Evolutionary conservation across 2,797 vertebrate genomes (phyloP).

Genomic region (Neoniphon sammara): DNA sequence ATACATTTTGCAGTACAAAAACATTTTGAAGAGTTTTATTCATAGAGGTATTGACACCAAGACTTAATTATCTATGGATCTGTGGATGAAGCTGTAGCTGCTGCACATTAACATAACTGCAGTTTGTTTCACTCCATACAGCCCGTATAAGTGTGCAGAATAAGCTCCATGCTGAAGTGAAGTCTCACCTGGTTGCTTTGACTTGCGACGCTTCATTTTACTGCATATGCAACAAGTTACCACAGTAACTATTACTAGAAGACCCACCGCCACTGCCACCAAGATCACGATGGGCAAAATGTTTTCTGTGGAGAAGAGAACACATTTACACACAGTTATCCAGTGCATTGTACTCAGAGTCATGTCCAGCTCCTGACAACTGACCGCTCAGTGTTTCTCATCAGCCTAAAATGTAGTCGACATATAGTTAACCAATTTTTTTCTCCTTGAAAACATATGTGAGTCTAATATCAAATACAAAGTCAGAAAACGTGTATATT

Average conservation of each 20-base stretch:
- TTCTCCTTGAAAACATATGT: too few species aligned
- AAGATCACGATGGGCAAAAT: neutral
- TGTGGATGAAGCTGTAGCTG: too few species aligned
- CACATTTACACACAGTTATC: neutral
- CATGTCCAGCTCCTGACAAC: too few species aligned
- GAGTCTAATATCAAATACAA: too few species aligned
- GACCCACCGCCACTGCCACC: neutral
- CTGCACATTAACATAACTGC: too few species aligned
- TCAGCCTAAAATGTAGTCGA: too few species aligned
- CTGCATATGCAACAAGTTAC: conserved; percentile 21
- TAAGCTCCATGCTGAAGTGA: neutral
- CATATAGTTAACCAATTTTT: too few species aligned
- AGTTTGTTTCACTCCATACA: too few species aligned
- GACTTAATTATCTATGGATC: too few species aligned
- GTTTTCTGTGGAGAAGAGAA: conserved; percentile 43
- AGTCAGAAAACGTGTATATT: too few species aligned
- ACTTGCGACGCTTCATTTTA: neutral
- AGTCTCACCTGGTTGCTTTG: conserved; percentile 38
- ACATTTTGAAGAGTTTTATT: neutral
- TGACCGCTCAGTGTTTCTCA: too few species aligned
- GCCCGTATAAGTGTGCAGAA: neutral
- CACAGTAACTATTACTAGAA: conserved; percentile 23
- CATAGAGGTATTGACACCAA: too few species aligned
- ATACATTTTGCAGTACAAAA: neutral
- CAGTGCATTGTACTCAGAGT: neutral